These are phyloP conservation scores for Platycheirus albimanus DNA, from an alignment of 2,888 invertebrate species.

Conservation along the genomic window DNA sequence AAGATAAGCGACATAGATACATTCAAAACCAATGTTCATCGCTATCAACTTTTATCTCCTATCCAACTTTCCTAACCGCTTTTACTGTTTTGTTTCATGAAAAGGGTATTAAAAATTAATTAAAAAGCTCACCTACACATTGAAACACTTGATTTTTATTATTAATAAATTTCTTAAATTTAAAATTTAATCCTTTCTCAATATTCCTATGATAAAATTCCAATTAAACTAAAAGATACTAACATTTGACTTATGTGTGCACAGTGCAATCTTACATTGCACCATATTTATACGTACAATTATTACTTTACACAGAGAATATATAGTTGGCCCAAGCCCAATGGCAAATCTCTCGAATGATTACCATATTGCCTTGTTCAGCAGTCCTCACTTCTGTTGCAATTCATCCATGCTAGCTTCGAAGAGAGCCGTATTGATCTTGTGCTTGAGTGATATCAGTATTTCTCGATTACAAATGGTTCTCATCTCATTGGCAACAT, in stretches of 20 bases:
- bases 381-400: conserved; percentile 78
- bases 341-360: no score
- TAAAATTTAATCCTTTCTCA: background rate
- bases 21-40: no score
- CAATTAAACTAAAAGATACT: conserved; percentile 36
- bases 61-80: no score
- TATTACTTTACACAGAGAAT: background rate
- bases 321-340: no score
- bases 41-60: no score
- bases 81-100: no score
- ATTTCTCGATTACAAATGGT: conserved; percentile 85
- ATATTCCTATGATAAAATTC: conserved; percentile 45
- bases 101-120: no score
- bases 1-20: no score
- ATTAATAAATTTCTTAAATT: conserved; percentile 15
- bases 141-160: conserved; percentile 43
- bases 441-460: conserved; percentile 85
- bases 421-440: conserved; percentile 85
- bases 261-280: conserved; percentile 25
- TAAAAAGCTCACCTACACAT: conserved; percentile 10
- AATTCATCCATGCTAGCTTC: conserved; percentile 86
- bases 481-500: conserved; percentile 85
- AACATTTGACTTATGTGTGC: conserved; percentile 43
- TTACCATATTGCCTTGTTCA: background rate
- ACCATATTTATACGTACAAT: conserved; percentile 8